Conservation (phyloP, 2,113 vertebrate genomes). For the Labeo catla region DNA sequence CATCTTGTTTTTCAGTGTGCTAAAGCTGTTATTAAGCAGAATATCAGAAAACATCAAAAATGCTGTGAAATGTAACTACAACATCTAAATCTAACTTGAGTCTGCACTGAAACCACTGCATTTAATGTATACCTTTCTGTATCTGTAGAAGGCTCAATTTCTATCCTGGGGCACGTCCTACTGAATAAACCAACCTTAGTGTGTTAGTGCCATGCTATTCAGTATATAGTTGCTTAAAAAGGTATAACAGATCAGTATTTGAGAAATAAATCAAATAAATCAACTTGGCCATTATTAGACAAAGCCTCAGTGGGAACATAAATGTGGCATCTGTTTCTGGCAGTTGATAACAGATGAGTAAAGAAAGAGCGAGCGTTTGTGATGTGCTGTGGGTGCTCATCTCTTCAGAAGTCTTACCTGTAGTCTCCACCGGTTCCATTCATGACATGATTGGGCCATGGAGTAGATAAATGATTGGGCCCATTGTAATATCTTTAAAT, state of each 20-base stretch:
- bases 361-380: background rate
- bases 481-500: constrained; percentile 67
- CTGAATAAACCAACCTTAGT: constrained; percentile 47
- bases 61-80: background rate
- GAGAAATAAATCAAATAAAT: background rate
- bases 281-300: no score
- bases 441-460: constrained; percentile 67
- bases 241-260: background rate
- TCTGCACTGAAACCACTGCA: constrained; percentile 21
- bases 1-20: background rate
- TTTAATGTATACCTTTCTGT: constrained; percentile 56
- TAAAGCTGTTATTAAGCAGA: background rate
- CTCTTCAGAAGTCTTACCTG: constrained; percentile 67
- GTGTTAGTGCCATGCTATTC: background rate
- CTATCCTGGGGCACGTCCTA: constrained; percentile 62
- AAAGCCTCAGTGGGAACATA: constrained; percentile 20
- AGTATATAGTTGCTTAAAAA: background rate
- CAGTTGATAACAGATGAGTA: constrained; percentile 12
- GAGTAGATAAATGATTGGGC: constrained; percentile 53
- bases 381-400: background rate
- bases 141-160: constrained; percentile 61
- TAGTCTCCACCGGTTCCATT: constrained; percentile 73
- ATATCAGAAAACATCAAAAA: background rate
- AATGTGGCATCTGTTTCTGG: background rate
- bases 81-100: background rate